A percentile compares a stretch with the other conserved stretches of the same genome.
Evolutionary conservation across 2,797 vertebrate species (phyloP).

Genomic region (Poecilia picta): DNA sequence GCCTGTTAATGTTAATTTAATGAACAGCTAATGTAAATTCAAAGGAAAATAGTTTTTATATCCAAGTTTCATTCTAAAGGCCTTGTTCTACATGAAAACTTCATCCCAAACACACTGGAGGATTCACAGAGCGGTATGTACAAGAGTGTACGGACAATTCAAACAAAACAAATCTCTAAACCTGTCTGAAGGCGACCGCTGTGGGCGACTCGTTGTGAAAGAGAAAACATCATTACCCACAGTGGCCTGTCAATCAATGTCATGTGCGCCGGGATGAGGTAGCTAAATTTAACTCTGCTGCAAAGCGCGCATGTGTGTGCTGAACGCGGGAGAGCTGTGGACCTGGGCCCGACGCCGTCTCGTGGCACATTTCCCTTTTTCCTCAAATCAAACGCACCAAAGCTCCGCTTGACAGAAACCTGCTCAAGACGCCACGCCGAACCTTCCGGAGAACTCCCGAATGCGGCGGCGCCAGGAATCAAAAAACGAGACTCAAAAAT

Average conservation of each 20-base stretch:
- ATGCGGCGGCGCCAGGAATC: slow-evolving; percentile 13
- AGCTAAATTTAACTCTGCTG: slow-evolving; percentile 63
- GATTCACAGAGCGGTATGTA: slow-evolving; percentile 33
- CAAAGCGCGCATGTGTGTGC: slow-evolving; percentile 23
- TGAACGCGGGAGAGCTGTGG: slow-evolving; percentile 32
- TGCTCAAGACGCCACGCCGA: slow-evolving; percentile 11
- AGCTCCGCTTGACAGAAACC: slow-evolving; percentile 12
- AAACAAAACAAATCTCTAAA: slow-evolving; percentile 68
- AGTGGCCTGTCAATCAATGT: slow-evolving; percentile 68
- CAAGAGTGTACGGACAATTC: slow-evolving; percentile 50
- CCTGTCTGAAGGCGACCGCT: slow-evolving; percentile 61
- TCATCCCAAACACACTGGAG: slow-evolving; percentile 37
- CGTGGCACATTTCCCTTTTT: neutral
- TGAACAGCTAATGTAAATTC: neutral
- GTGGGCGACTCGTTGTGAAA: slow-evolving; percentile 58
- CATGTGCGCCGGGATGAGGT: slow-evolving; percentile 46
- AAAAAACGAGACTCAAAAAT: slow-evolving; percentile 45
- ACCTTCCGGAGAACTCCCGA: slow-evolving; percentile 30
- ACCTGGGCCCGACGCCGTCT: slow-evolving; percentile 8
- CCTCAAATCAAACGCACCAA: slow-evolving; percentile 14
- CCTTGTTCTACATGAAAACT: slow-evolving; percentile 30
- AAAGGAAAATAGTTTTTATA: neutral
- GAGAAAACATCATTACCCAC: slow-evolving; percentile 66
- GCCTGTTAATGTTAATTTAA: neutral
- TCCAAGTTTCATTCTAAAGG: slow-evolving; percentile 8